Conservation (phyloP, 2,113 vertebrate genomes). For the Campylomormyrus numenius region DNA sequence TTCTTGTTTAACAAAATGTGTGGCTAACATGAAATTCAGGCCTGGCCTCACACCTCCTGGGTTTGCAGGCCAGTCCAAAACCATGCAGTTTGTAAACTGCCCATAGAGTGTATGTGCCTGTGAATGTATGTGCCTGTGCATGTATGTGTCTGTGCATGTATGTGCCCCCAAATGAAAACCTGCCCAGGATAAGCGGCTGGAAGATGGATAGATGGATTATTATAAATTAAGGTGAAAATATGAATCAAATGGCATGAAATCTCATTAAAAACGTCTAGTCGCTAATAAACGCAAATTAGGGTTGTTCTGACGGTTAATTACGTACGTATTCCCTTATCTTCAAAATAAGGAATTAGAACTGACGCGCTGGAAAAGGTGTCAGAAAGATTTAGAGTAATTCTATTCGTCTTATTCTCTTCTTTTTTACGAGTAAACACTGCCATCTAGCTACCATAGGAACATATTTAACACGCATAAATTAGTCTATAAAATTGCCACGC, state of each 20-base stretch:
- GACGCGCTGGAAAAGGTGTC: not conserved
- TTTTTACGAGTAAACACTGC: slow-evolving; percentile 23
- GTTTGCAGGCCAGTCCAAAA: not conserved
- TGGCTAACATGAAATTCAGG: not conserved
- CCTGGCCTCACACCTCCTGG: not conserved
- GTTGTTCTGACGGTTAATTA: not conserved
- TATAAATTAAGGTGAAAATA: not conserved
- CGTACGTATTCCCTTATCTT: not conserved
- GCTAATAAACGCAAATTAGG: not conserved
- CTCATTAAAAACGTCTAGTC: not conserved
- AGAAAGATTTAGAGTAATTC: not conserved
- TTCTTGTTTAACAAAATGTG: not conserved
- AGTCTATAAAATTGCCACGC: not conserved
- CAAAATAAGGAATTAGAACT: not conserved
- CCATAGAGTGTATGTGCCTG: not conserved
- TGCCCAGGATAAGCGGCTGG: not conserved
- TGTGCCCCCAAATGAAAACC: not conserved
- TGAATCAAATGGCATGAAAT: not conserved
- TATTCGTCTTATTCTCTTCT: not conserved
- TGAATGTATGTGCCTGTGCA: not conserved
- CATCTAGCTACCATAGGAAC: slow-evolving; percentile 25
- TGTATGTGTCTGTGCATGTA: not conserved
- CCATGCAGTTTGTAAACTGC: not conserved
- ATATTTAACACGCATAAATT: slow-evolving; percentile 21
- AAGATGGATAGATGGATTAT: not conserved